These are phyloP conservation scores for Ceyx melanurus DNA, from an alignment of 2,113 vertebrate species.

Conservation along the genomic window DNA sequence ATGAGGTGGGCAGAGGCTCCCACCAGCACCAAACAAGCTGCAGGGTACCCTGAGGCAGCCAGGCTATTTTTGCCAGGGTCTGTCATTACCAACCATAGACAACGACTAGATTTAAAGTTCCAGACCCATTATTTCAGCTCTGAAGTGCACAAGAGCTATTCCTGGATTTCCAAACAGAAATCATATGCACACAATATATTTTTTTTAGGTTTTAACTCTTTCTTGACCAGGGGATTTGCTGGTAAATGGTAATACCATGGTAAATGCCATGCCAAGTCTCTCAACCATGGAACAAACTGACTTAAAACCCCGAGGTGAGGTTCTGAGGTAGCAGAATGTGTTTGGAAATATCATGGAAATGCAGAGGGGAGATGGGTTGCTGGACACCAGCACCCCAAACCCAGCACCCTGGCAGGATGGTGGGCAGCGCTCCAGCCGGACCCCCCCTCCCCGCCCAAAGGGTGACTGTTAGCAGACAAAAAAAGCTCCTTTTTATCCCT, in stretches of 20 bases:
- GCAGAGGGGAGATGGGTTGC: neutral
- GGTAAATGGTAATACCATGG: neutral
- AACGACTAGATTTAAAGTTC: slow-evolving; percentile 67
- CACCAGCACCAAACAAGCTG: neutral
- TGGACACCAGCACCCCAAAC: neutral
- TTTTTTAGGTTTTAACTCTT: neutral
- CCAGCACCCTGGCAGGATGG: rapidly evolving
- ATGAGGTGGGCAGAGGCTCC: neutral
- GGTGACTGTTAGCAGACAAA: neutral
- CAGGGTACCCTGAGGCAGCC: neutral
- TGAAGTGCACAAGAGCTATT: neutral
- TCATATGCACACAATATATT: neutral
- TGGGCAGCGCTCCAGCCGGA: rapidly evolving
- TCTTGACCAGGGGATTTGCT: neutral
- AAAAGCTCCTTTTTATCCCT: slow-evolving; percentile 64
- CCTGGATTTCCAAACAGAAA: neutral
- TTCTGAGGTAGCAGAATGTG: rapidly evolving
- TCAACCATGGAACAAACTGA: neutral
- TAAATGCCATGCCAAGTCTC: neutral
- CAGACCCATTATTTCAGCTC: neutral
- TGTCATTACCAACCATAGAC: slow-evolving; percentile 56
- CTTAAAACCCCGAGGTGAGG: neutral
- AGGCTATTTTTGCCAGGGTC: slow-evolving; percentile 72
- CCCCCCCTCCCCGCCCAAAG: neutral
- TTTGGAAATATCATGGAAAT: neutral